Conservation (phyloP, 2,888 invertebrate genomes). For the Rugalucina vietnamica region DNA sequence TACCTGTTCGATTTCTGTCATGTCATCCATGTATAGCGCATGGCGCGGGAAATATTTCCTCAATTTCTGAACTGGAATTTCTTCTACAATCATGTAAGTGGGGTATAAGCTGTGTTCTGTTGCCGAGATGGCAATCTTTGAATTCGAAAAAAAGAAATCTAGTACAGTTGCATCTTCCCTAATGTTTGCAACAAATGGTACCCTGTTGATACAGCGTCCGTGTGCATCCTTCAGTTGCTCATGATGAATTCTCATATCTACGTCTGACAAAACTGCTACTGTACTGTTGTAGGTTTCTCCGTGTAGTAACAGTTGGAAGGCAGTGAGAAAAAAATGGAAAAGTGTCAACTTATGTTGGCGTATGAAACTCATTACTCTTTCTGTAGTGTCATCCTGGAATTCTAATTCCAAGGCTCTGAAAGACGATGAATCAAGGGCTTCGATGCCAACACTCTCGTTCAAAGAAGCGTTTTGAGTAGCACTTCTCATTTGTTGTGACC, state of each 20-base stretch:
- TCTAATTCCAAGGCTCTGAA: neutral
- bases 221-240: neutral
- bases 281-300: neutral
- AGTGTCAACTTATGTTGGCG: neutral
- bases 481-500: neutral
- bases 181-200: neutral
- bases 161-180: neutral
- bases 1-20: neutral
- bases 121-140: neutral
- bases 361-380: neutral
- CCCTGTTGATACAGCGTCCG: neutral
- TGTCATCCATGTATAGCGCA: neutral
- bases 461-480: neutral
- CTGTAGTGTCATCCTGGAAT: neutral
- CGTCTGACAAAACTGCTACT: neutral
- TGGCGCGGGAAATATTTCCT: neutral
- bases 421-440: too few relatives aligned
- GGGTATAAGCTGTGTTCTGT: slow-evolving; percentile 3
- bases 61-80: neutral
- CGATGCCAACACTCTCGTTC: too few relatives aligned
- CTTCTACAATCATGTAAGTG: neutral
- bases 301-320: neutral
- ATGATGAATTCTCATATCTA: neutral
- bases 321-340: neutral
- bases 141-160: neutral